Percentiles rank a stretch among this genome's conserved stretches.
Evolutionary conservation across 1,140 invertebrate species (phyloP).

Genomic region (Ruditapes philippinarum): DNA sequence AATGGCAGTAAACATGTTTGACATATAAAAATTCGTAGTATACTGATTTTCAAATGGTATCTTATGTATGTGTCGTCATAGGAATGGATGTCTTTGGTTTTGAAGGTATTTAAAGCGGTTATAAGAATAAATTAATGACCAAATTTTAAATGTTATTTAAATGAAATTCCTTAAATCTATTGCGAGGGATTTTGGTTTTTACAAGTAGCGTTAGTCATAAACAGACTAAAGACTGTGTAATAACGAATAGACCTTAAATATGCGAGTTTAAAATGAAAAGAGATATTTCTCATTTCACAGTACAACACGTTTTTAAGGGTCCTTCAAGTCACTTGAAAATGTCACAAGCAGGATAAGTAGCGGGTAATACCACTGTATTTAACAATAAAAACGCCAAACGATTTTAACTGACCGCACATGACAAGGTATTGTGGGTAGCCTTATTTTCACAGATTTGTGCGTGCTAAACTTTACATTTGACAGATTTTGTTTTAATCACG

Average conservation of each 20-base stretch:
- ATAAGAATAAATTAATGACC: too few relatives aligned
- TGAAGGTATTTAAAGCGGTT: too few relatives aligned
- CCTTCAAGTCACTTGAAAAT: slow-evolving; percentile 18
- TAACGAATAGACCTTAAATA: not conserved
- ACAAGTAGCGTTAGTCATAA: slow-evolving; percentile 15
- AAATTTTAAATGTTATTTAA: too few relatives aligned
- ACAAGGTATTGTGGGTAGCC: not conserved
- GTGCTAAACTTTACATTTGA: not conserved
- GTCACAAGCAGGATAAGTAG: slow-evolving; percentile 23
- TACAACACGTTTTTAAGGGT: not conserved
- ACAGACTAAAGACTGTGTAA: not conserved
- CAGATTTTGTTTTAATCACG: not conserved
- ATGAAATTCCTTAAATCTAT: slow-evolving; percentile 10
- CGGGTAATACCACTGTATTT: slow-evolving; percentile 16
- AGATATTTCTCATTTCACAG: slow-evolving; percentile 17
- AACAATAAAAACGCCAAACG: slow-evolving; percentile 19
- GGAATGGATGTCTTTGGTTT: too few relatives aligned
- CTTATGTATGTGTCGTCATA: too few relatives aligned
- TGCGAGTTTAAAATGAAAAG: not conserved
- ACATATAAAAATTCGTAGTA: too few relatives aligned
- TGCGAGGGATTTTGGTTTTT: not conserved
- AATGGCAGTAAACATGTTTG: too few relatives aligned
- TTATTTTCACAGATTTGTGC: not conserved
- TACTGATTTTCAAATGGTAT: too few relatives aligned
- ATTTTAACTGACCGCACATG: slow-evolving; percentile 19